phyloP scores from a whole-genome alignment of 2,113 vertebrate species.

The Sebastes fasciatus region DNA sequence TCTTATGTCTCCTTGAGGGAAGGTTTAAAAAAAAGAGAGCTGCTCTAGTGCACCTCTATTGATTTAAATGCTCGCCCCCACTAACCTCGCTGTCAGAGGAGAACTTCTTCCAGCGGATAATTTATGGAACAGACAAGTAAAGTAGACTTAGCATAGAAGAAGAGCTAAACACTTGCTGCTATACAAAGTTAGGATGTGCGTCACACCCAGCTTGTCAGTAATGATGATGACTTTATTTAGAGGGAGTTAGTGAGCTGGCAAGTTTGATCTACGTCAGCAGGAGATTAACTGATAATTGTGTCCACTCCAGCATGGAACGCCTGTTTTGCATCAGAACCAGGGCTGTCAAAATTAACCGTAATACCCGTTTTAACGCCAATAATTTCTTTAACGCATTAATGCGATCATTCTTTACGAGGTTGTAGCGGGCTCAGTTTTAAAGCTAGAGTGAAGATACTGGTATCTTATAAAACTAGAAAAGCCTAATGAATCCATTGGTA shows the following conservation, averaged over 20 bases:
- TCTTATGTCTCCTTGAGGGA: background rate
- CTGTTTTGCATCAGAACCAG: no score
- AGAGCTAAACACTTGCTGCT: background rate
- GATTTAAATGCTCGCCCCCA: slow-evolving; percentile 25
- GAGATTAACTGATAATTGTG: slow-evolving; percentile 3
- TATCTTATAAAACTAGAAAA: no score
- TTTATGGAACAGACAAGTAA: background rate
- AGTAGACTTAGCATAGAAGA: background rate
- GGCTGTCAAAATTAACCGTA: no score
- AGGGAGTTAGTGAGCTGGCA: slow-evolving; percentile 24
- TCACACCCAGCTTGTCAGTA: background rate
- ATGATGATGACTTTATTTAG: background rate
- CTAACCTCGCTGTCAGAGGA: slow-evolving; percentile 6
- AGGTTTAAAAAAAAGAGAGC: background rate
- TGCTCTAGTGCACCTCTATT: slow-evolving; percentile 7
- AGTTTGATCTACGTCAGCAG: background rate
- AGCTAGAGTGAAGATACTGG: no score
- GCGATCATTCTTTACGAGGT: no score
- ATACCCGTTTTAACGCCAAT: no score
- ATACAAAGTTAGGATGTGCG: background rate
- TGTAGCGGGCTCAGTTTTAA: no score
- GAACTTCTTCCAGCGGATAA: slow-evolving; percentile 5
- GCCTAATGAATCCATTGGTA: no score
- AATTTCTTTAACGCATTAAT: no score
- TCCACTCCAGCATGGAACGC: background rate